These are phyloP conservation scores for Pyrgilauda ruficollis DNA, from an alignment of 2,113 vertebrate genomes.

Conservation along the genomic window DNA sequence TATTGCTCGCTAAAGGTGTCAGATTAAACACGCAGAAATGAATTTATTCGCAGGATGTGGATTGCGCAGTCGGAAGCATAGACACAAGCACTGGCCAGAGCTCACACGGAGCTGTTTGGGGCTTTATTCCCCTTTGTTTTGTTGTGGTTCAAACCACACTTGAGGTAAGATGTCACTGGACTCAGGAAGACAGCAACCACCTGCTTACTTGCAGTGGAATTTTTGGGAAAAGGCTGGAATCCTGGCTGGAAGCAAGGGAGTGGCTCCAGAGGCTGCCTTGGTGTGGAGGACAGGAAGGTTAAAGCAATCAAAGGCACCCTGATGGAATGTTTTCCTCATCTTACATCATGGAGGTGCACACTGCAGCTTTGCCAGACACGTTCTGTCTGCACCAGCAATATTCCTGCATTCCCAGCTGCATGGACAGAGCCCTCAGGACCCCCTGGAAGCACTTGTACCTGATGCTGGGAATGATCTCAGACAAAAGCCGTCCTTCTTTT, in stretches of 20 bases:
- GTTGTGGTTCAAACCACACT: background rate
- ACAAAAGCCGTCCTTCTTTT: background rate
- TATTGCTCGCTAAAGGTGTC: constrained; percentile 46
- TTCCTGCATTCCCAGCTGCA: background rate
- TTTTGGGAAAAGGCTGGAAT: background rate
- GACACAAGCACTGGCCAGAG: background rate
- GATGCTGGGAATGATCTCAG: background rate
- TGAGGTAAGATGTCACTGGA: background rate
- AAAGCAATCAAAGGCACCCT: background rate
- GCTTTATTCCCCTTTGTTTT: background rate
- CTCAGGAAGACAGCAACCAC: background rate
- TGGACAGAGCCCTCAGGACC: background rate
- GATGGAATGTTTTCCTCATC: background rate
- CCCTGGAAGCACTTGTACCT: background rate
- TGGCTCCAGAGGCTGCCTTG: background rate
- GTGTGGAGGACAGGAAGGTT: background rate
- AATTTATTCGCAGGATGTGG: background rate
- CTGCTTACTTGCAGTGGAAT: background rate
- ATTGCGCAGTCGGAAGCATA: background rate
- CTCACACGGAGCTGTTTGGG: background rate
- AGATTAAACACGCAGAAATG: constrained; percentile 24
- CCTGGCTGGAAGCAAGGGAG: background rate
- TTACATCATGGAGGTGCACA: background rate
- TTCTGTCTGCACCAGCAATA: background rate
- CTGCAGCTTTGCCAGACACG: background rate